Base-by-base conservation (phyloP, 1,140 invertebrate species). In the Hypsibius dujardini region DNA sequence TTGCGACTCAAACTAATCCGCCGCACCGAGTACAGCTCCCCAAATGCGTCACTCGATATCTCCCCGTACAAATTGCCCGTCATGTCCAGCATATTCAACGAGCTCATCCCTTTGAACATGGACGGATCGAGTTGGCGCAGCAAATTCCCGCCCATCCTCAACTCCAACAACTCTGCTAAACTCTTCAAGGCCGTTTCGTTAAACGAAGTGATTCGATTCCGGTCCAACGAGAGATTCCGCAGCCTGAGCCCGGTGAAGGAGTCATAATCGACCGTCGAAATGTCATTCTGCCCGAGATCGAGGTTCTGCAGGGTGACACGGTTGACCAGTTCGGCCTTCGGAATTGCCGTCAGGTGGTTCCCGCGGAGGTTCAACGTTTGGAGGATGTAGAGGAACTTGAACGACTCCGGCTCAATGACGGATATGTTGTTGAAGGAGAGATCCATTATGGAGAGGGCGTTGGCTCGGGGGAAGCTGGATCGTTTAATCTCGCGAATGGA, bases 11-110 rank as follows among this genome's bases (percentile, higher is more conserved):
- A 42, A 42, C 3, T 7, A 3, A 67, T 45, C 12, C 42, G 12
- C 42, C 42, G 62, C 62, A 67, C 12, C 12, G 62, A 67, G 62
- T 67, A 67, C 62, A 67, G 62, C 12, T 67, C 62, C 12, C 45
- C 42, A 42, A 67, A 67, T 7, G 42, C 62, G 12, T 67, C 62
- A 67, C 12, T 45, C 12, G 62, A 3, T 7, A 67, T 45, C 3
- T 67, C 62, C 42, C 12, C 45, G 12, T 15, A 67, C 3, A 45
- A 3, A 42, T 67, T 67, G 3, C 62, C 62, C 12, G 12, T 42
- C 3, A 67, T 7, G 45, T 67, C 62, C 42, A 67, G 12, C 12
- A 45, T 15, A 3, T 12, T 67, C 62, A 67, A 3, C 62, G 62
- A 12, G 12, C 42, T 12, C 12, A 67, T 12, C 12, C 62, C 62